Conservation (phyloP, 1,140 invertebrate genomes). For the Hesperophylax magnus region DNA sequence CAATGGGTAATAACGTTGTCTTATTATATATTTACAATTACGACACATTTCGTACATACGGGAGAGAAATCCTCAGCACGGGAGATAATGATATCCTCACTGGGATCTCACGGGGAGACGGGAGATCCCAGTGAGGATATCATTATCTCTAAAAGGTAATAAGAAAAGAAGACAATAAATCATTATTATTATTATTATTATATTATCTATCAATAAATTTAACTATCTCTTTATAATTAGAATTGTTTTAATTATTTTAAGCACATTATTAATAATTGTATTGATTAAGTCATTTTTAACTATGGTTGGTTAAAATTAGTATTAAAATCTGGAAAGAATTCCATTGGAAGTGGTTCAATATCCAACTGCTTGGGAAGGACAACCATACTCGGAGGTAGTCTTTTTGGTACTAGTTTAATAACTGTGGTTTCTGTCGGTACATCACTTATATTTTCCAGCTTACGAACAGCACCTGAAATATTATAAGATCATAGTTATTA, state of each 20-base stretch:
- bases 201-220: not conserved
- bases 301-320: not conserved
- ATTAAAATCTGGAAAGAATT: not conserved
- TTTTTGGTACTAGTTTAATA: not conserved
- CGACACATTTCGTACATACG: too few relatives aligned
- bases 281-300: not conserved
- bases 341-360: not conserved
- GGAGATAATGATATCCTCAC: too few relatives aligned
- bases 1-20: not conserved
- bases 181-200: too few relatives aligned
- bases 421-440: not conserved
- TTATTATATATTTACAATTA: not conserved
- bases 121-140: too few relatives aligned
- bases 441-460: not conserved
- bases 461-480: slow-evolving; percentile 4
- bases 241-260: too few relatives aligned
- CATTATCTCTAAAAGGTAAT: too few relatives aligned
- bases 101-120: too few relatives aligned
- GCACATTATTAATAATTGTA: too few relatives aligned
- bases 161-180: too few relatives aligned
- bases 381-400: not conserved
- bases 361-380: not conserved
- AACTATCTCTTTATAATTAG: too few relatives aligned
- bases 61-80: too few relatives aligned
- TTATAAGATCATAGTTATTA: not conserved